phyloP scores from a whole-genome alignment of 2,797 vertebrate species.

The Mormyrops attenuatus region DNA sequence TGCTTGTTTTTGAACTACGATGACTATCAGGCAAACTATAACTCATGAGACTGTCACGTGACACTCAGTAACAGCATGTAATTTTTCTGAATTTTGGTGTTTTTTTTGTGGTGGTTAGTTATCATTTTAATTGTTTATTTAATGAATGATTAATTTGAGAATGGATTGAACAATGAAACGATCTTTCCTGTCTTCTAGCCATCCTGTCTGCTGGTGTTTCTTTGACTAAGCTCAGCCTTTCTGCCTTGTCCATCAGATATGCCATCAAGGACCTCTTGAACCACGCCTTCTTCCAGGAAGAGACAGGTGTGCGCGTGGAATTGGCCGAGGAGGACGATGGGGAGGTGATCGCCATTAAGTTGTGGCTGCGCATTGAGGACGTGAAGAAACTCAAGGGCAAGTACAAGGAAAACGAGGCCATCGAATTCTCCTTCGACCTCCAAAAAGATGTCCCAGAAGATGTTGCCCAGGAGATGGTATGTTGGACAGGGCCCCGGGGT shows the following conservation, averaged over 20 bases:
- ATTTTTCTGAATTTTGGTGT: neutral
- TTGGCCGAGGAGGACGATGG: constrained; percentile 98
- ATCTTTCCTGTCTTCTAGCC: neutral
- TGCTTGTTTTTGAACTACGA: neutral
- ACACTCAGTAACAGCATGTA: neutral
- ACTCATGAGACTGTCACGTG: neutral
- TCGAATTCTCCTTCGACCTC: constrained; percentile 97
- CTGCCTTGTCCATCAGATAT: constrained; percentile 61
- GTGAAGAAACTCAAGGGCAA: constrained; percentile 97
- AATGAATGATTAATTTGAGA: neutral
- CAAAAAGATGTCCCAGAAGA: constrained; percentile 94
- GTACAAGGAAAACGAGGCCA: constrained; percentile 99
- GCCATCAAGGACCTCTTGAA: constrained; percentile 96
- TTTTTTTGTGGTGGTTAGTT: neutral
- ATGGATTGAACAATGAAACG: neutral
- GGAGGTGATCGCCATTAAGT: constrained; percentile 94
- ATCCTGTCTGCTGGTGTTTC: neutral
- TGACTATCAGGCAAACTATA: neutral
- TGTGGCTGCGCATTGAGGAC: constrained; percentile 97
- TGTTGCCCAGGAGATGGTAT: constrained; percentile 98
- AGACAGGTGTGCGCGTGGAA: constrained; percentile 94
- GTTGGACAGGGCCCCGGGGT: constrained; percentile 23
- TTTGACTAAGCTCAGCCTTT: neutral
- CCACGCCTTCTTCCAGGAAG: constrained; percentile 98
- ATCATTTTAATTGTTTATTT: neutral